phyloP scores from a whole-genome alignment of 2,113 vertebrate species.

The Apteryx owenii region DNA sequence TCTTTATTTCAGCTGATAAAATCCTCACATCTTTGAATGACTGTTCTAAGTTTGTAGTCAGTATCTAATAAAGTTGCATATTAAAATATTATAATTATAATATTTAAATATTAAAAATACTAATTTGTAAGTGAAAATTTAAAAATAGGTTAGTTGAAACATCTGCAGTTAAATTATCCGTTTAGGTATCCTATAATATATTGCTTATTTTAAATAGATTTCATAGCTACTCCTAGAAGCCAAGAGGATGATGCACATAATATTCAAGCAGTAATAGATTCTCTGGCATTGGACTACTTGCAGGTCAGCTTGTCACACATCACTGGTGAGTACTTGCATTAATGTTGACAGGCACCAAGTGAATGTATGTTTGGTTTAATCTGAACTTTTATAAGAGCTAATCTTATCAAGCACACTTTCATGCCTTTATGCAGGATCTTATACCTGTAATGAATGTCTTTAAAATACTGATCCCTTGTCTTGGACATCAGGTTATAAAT shows the following conservation, averaged over 20 bases:
- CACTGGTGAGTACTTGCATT: constrained; percentile 81
- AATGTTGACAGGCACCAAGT: not conserved
- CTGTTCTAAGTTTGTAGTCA: not conserved
- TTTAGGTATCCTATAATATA: not conserved
- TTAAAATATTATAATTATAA: too few species aligned
- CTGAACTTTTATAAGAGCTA: not conserved
- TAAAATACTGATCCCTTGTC: not conserved
- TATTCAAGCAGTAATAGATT: constrained; percentile 94
- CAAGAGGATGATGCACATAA: constrained; percentile 94
- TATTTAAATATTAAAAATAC: not conserved
- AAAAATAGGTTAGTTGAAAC: not conserved
- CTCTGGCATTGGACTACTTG: constrained; percentile 94
- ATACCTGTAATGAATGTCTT: not conserved
- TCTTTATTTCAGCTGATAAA: not conserved
- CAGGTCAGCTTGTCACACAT: constrained; percentile 98
- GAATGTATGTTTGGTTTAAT: not conserved
- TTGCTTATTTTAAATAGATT: constrained; percentile 78
- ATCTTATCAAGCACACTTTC: not conserved
- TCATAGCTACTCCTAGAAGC: constrained; percentile 80
- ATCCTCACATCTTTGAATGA: not conserved
- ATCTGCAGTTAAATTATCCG: not conserved
- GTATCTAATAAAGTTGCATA: not conserved
- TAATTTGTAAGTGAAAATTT: not conserved
- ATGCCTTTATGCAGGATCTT: not conserved
- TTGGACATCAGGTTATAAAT: not conserved